Evolutionary conservation across 2,797 vertebrate species (phyloP), one percentile per base, ranked within the genome.

Genomic region (Atherinosoma microstoma): DNA sequence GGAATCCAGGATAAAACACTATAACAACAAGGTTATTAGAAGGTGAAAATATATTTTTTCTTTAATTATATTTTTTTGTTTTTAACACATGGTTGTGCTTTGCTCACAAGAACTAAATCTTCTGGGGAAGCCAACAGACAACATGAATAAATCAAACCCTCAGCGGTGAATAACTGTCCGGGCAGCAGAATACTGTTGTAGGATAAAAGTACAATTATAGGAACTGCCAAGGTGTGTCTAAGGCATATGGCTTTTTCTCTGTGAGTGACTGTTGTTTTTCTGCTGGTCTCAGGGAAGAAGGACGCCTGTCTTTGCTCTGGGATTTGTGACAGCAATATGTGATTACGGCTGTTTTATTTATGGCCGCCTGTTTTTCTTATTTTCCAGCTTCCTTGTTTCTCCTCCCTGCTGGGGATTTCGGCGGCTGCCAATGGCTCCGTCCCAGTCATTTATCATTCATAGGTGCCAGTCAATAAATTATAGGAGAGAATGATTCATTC

Each of bases 381-480:
- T 78, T 88, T 80, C 70, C 80, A 67, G 80, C 75, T 78, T 85
- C 75, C 78, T 78, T 73, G 79, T 87, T 79, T 64, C 58, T 85
- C 75, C 61, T 35, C 80, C 71, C 75, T 76, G 1, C 77, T 30
- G 79, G 78, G 80, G 70, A 80, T 76, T 89, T 69, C 35, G 34
- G 59, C 73, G 70, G 82, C 75, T 70, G 86, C 84, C 77, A 79
- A 82, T 79, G 79, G 84, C 80, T 87, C 60, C 20, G 84, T 87
- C 67, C 70, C 6, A 63, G 70, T 88, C 89, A 90, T 93, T 64
- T 84, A 93, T 92, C 89, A 90, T 94, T 93, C 70, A 93, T 74
- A 70, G 34, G 56, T 67, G 75, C 75, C 85, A 83, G 90, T 94
- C 93, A 93, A 92, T 92, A 92, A 92, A 92, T 94, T 70, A 93